Base-by-base conservation (phyloP, 2,888 invertebrate genomes). In the Lapara coniferarum region DNA sequence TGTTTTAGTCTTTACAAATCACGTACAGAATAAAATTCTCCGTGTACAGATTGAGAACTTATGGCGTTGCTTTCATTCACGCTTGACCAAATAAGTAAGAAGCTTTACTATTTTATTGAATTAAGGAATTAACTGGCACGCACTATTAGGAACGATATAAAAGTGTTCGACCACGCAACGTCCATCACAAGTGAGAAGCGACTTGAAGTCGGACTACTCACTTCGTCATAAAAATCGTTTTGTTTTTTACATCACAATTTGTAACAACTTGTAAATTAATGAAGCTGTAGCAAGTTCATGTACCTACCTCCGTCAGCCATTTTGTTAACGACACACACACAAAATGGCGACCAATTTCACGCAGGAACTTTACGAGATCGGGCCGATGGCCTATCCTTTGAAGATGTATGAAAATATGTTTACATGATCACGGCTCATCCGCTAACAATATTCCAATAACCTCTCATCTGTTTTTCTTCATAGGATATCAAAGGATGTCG, bases 71-170 rank as follows among this genome's bases (percentile, higher is more conserved):
- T 78, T 76, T 81, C 84, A 84, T 85, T 88, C 85, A 90, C 88
- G 91, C 90, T 89, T 89, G 88, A 89, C 89, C 86, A 88, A 91
- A 89, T 90, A 79, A 81, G 85, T 87, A 89, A 88, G 90, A 88
- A 90, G 92, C 91, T 92, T 91, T 90, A 90, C 85, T 84, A 49
- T 91, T 90, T 92, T 93, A 94, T 94, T 94, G 84, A 94, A 94
- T 94, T 94, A 94, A 93, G 89, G 89, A 90, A 92, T 94, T 94
- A 94, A 86, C 86, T 69, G 86, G 73, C 94, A 94, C 93, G 92
- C 93, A 91, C 88, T 79, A 83, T 88, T 84, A 79, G 77, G 79
- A 84, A 76, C 85, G 79, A 89, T 93, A 93, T 92, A 93, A 90
- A 92, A 90, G 83, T 79, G 79, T 75, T 75, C 74, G 71, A 6